Base-by-base conservation (phyloP, 1,140 invertebrate species). In the Cyphomyrmex costatus region DNA sequence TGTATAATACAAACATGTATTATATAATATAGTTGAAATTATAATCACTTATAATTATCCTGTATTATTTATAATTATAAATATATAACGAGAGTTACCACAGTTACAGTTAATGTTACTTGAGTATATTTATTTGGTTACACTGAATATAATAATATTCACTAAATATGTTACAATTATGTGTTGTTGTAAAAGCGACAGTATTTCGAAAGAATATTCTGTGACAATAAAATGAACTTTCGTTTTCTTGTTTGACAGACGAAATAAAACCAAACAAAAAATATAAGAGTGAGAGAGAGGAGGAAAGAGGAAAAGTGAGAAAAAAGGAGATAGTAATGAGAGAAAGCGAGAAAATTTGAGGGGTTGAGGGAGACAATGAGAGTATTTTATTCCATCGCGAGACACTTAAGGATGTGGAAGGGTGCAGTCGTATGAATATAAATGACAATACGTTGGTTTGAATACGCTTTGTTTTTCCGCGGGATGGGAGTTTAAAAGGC, bases 351-450 rank as follows among this genome's bases (percentile, higher is more conserved):
- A 68, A 30, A 66, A 53, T 66, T n/a, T 24, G 51, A 27, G 73
- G 21, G 85, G 56, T 60, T 80, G 56, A 46, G 58, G 58, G 14
- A 30, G 85, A 85, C 70, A 78, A 87, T 89, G 73, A 79, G 74
- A n/a, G 74, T 85, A 80, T 90, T 90, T 90, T 90, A 90, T 90
- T 90, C 63, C 86, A 85, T 87, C 76, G 85, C 76, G 76, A 85
- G 76, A 87, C 79, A 68, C 86, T 90, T 87, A 82, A 89, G 77
- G 83, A 88, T 76, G 76, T 58, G 61, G 70, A 71, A 73, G 51
- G 83, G 74, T 51, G 42, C 58, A n/a, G 66, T 78, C 85, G 68
- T 89, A 86, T 86, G 87, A 85, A 89, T 89, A 89, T 89, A 88
- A 89, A 89, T 88, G 88, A 74, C 87, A 76, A 74, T 74, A 78